Evolutionary conservation across 2,888 invertebrate genomes (phyloP).

Genomic region (Polyploca ridens): DNA sequence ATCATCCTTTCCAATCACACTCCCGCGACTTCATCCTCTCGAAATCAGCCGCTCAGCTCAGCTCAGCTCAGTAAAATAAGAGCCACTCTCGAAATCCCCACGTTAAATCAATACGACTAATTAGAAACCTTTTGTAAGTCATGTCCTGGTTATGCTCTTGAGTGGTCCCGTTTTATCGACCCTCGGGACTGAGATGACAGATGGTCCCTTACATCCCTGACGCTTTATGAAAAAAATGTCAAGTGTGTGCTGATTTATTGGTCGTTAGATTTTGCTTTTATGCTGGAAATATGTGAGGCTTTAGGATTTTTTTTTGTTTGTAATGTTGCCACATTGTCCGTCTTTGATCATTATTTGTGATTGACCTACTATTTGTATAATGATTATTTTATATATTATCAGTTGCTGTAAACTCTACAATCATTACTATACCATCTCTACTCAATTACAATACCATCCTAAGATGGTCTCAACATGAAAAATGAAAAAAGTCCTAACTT

Average conservation of each 20-base stretch:
- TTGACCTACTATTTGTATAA: no score
- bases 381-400: no score
- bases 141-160: neutral
- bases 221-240: slow-evolving; percentile 5
- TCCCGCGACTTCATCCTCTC: neutral
- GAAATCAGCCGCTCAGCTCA: neutral
- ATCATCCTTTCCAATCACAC: neutral
- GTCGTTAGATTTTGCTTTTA: neutral
- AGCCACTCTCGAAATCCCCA: neutral
- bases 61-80: neutral
- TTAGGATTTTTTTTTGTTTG: neutral
- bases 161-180: neutral
- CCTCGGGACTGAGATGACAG: neutral
- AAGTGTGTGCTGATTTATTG: slow-evolving; percentile 2
- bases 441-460: no score
- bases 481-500: no score
- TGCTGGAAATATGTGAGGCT: neutral
- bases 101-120: neutral
- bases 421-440: no score
- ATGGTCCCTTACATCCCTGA: slow-evolving; percentile 1
- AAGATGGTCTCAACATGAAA: no score
- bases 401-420: no score
- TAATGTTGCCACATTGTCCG: neutral
- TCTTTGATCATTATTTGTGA: no score
- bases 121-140: neutral